Evolutionary conservation across 2,113 vertebrate genomes (phyloP), one percentile per base, ranked within the genome.

Genomic region (Vanacampus margaritifer): DNA sequence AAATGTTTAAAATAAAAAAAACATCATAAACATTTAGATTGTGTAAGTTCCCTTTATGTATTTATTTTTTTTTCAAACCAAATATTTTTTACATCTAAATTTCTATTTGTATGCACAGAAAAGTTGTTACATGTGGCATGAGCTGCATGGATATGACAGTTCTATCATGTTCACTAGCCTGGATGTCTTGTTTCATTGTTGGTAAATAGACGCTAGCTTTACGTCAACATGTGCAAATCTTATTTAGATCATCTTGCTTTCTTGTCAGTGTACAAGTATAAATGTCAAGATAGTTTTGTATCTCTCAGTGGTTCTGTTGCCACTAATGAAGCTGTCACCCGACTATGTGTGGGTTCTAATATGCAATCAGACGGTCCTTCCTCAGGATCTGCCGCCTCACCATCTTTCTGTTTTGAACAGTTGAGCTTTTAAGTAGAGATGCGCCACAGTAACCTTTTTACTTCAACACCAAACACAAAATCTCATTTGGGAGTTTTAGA

Each of bases 351-450:
- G 35, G 23, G 19, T 81, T 77, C 63, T 64, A 17, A 23, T 66
- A 54, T 70, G 74, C 64, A 66, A 81, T 87, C 65, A 74, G 71
- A 84, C 78, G 68, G 70, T 71, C 70, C 68, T 63, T 80, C 76
- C 54, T 67, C n/a, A 0, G 67, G 62, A 65, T 60, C 69, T 72
- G 19, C 66, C 74, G 64, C 35, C 66, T 74, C 65, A 41, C 39
- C 39, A 41, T 71, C 37, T 70, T 65, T 84, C 68, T 68, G 62
- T 60, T 74, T 79, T 75, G 67, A 68, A 80, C 72, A 61, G 56
- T 73, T 66, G 23, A 75, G 37, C 72, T 41, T 59, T 23, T 58
- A 50, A 72, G 58, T 56, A 45, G n/a, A 74, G 65, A 79, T 75
- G 71, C 69, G 69, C 68, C 54, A 36, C 54, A 73, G 54, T 51